Conservation (phyloP, 2,797 vertebrate species). For the Diglossa cyanea region DNA sequence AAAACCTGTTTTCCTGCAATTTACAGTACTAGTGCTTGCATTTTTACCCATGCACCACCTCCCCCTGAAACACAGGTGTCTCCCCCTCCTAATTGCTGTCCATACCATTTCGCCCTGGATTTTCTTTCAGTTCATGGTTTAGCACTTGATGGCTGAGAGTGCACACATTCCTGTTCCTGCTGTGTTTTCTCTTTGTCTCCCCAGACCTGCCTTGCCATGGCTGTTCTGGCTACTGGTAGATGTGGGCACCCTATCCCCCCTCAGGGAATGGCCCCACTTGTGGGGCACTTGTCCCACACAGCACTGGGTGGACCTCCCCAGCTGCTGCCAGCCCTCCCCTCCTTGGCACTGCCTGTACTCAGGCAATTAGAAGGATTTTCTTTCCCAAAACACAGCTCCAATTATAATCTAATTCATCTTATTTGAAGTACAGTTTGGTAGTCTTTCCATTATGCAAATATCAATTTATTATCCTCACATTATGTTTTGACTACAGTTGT, state of each 20-base stretch:
- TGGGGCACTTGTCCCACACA: fast-evolving
- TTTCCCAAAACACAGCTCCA: conserved; percentile 45
- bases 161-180: fast-evolving
- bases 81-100: neutral
- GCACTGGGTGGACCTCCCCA: fast-evolving
- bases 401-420: conserved; percentile 64
- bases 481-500: conserved; percentile 62
- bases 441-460: conserved; percentile 64
- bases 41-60: neutral
- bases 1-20: neutral
- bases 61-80: fast-evolving
- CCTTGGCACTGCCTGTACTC: neutral
- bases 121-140: neutral
- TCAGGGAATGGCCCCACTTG: fast-evolving
- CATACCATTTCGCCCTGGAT: fast-evolving
- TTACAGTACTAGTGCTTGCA: neutral
- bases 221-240: neutral
- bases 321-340: conserved; percentile 5
- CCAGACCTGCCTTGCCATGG: fast-evolving
- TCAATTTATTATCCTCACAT: conserved; percentile 67
- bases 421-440: conserved; percentile 59
- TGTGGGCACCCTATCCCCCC: no score
- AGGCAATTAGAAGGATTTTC: conserved; percentile 53
- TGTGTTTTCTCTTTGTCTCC: neutral
- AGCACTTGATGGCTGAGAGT: neutral